Percentiles rank a stretch among this genome's conserved stretches.
Conservation (phyloP, 2,888 invertebrate species). For the Dryococelus australis region DNA sequence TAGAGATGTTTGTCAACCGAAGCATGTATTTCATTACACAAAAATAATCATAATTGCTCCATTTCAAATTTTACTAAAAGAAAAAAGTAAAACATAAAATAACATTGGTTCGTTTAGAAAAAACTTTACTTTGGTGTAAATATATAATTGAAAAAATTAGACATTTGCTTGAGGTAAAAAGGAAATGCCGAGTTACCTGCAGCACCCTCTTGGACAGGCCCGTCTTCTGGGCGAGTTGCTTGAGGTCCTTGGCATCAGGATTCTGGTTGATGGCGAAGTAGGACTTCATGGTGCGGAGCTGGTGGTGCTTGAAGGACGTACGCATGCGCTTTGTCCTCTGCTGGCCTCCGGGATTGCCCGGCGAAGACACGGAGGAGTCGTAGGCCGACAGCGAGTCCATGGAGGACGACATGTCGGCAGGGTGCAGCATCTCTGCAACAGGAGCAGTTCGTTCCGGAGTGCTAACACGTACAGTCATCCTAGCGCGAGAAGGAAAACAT, state of each 20-base stretch:
- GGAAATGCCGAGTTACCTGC: constrained; percentile 68
- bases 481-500: no score
- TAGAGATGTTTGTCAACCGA: no score
- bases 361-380: constrained; percentile 56
- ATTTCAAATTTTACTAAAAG: no score
- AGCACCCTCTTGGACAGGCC: constrained; percentile 96
- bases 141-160: no score
- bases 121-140: no score
- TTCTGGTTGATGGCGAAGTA: constrained; percentile 99
- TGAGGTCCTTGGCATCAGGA: constrained; percentile 98
- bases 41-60: no score
- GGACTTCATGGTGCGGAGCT: constrained; percentile 97
- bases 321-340: constrained; percentile 94
- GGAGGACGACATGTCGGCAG: constrained; percentile 53
- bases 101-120: no score
- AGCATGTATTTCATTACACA: no score
- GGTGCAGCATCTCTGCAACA: constrained; percentile 74
- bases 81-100: no score
- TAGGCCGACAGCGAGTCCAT: constrained; percentile 77
- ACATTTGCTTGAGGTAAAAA: no score
- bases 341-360: constrained; percentile 58
- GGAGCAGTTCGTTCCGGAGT: not conserved
- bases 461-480: not conserved
- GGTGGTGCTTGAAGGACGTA: constrained; percentile 99
- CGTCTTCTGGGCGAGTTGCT: constrained; percentile 97